A percentile compares a stretch with the other conserved stretches of the same genome.
phyloP scores from a whole-genome alignment of 2,888 invertebrate genomes.

The Euplagia quadripunctaria region DNA sequence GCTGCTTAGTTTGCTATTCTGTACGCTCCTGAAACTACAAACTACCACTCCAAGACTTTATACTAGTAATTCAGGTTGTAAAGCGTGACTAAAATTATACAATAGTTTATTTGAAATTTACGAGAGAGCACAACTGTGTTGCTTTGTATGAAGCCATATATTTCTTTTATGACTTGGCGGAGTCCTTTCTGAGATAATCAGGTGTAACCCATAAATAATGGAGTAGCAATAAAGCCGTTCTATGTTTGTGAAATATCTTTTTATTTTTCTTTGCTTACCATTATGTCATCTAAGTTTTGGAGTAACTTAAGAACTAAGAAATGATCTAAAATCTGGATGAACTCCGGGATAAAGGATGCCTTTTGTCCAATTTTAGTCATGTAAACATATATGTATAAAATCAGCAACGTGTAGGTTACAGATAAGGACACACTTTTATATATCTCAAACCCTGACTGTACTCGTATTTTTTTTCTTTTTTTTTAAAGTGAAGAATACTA shows the following conservation, averaged over 20 bases:
- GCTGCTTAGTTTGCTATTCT: conserved; percentile 2
- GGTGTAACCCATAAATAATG: conserved; percentile 49
- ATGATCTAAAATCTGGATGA: too few species aligned
- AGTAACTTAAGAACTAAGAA: not conserved
- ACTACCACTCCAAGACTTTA: conserved; percentile 11
- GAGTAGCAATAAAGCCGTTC: conserved; percentile 43
- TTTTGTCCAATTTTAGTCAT: too few species aligned
- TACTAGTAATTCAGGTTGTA: conserved; percentile 14
- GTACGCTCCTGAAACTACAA: conserved; percentile 3
- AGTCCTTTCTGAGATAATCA: conserved; percentile 49
- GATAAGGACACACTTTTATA: too few species aligned
- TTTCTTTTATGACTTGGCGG: conserved; percentile 47
- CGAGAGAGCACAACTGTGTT: conserved; percentile 27
- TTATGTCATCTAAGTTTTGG: conserved; percentile 28
- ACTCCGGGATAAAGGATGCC: too few species aligned
- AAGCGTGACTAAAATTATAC: conserved; percentile 14
- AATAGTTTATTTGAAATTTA: conserved; percentile 23
- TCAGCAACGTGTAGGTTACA: too few species aligned
- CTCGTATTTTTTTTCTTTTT: too few species aligned
- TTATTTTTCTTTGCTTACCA: conserved; percentile 46
- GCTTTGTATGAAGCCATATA: conserved; percentile 36
- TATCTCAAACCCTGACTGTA: too few species aligned
- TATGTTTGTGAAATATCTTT: conserved; percentile 36
- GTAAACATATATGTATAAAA: too few species aligned
- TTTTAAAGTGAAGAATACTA: too few species aligned